Percentiles rank a stretch among this genome's conserved stretches.
Evolutionary conservation across 1,140 invertebrate genomes (phyloP).

Genomic region (Sipha flava): DNA sequence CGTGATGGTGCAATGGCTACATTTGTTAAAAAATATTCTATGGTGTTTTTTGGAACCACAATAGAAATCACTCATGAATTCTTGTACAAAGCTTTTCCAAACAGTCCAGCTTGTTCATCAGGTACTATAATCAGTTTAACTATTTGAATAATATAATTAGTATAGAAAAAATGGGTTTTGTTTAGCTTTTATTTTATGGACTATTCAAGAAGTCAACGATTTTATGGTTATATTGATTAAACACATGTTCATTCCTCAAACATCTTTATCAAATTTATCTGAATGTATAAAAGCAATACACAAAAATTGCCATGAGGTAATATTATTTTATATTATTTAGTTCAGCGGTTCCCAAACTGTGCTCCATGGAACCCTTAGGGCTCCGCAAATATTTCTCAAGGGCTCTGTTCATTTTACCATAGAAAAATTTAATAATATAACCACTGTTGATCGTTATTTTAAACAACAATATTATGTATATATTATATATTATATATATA

Average conservation of each 20-base stretch:
- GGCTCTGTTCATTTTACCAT: too few relatives aligned
- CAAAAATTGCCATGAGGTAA: conserved; percentile 63
- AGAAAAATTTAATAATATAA: not conserved
- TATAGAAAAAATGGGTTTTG: conserved; percentile 17
- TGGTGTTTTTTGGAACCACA: conserved; percentile 81
- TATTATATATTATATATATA: too few relatives aligned
- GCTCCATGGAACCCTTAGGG: too few relatives aligned
- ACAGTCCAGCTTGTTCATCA: conserved; percentile 60
- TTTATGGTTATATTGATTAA: conserved; percentile 73
- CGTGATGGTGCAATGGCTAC: conserved; percentile 75
- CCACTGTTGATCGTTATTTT: too few relatives aligned
- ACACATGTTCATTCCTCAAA: conserved; percentile 87
- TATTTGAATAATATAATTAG: not conserved
- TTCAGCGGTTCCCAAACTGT: too few relatives aligned
- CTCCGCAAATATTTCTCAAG: too few relatives aligned
- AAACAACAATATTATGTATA: not conserved
- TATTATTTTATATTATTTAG: not conserved
- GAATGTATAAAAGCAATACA: conserved; percentile 76
- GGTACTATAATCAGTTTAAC: conserved; percentile 34
- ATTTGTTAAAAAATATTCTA: conserved; percentile 68
- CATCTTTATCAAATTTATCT: conserved; percentile 68
- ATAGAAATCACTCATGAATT: conserved; percentile 82
- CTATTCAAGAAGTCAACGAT: conserved; percentile 73
- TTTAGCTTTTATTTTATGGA: conserved; percentile 83
- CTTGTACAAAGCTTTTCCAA: conserved; percentile 62